A percentile compares a stretch with the other conserved stretches of the same genome.
Conservation (phyloP, 2,113 vertebrate species). For the Anhinga anhinga region DNA sequence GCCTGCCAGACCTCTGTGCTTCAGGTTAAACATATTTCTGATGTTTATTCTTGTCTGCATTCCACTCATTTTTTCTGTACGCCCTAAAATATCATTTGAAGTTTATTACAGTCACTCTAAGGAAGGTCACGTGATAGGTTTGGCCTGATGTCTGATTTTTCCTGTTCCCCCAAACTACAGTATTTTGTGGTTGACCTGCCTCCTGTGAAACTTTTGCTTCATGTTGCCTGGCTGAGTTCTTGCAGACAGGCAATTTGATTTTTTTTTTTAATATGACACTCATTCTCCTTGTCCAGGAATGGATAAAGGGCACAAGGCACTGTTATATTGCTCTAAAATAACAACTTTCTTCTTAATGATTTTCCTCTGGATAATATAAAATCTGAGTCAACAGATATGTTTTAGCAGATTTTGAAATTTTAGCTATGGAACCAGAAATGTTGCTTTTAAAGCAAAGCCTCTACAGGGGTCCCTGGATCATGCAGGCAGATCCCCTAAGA, state of each 20-base stretch:
- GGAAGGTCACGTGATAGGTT: not conserved
- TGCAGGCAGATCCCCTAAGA: not conserved
- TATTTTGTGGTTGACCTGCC: not conserved
- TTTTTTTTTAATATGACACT: not conserved
- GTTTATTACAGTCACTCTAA: not conserved
- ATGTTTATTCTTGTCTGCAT: constrained; percentile 58
- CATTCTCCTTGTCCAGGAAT: not conserved
- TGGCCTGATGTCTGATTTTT: not conserved
- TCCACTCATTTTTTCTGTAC: constrained; percentile 23
- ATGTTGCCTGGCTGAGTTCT: not conserved
- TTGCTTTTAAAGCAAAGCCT: not conserved
- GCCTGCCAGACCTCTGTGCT: constrained; percentile 24
- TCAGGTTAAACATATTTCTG: constrained; percentile 31
- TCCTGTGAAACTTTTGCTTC: not conserved
- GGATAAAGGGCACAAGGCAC: not conserved
- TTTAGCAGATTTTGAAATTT: not conserved
- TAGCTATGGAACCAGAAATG: not conserved
- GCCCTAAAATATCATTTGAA: constrained; percentile 45
- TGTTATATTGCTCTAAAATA: not conserved
- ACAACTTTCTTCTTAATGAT: not conserved
- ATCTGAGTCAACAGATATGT: not conserved
- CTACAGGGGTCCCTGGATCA: not conserved
- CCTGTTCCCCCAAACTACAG: not conserved
- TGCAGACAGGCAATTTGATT: not conserved
- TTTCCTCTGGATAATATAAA: not conserved